Evolutionary conservation across 2,113 vertebrate genomes (phyloP).

Genomic region (Deroptyus accipitrinus): DNA sequence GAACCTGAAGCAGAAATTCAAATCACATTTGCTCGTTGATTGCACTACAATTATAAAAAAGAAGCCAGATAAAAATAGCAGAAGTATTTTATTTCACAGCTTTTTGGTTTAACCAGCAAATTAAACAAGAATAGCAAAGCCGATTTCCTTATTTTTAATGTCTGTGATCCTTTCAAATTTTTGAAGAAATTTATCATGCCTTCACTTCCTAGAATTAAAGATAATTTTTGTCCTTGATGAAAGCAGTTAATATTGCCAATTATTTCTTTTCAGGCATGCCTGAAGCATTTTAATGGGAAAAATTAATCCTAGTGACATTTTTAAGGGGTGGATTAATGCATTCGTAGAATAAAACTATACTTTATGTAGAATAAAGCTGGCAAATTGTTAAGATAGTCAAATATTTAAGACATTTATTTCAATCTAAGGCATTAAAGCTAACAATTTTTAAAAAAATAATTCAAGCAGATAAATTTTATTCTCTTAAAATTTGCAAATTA

Average conservation of each 20-base stretch:
- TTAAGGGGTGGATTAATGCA: constrained; percentile 15
- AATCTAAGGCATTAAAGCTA: not conserved
- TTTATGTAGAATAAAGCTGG: not conserved
- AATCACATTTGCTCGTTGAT: constrained; percentile 18
- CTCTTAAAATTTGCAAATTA: not conserved
- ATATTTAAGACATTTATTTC: not conserved
- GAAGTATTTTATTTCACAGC: constrained; percentile 12
- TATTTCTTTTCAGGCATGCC: constrained; percentile 31
- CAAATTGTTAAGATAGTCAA: not conserved
- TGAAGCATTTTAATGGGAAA: constrained; percentile 46
- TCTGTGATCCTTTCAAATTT: not conserved
- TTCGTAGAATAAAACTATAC: not conserved
- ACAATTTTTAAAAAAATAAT: not conserved
- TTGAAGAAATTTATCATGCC: not conserved
- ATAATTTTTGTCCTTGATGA: constrained; percentile 13
- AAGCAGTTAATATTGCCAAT: constrained; percentile 18
- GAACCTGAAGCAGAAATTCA: constrained; percentile 6
- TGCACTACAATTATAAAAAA: not conserved
- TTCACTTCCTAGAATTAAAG: constrained; percentile 15
- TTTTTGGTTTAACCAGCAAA: constrained; percentile 4
- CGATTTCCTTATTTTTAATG: constrained; percentile 19
- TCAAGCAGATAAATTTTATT: not conserved
- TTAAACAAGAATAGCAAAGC: constrained; percentile 19
- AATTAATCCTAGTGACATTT: constrained; percentile 4
- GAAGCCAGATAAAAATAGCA: not conserved